Base-by-base conservation (phyloP, 1,140 invertebrate genomes). In the Homalodisca vitripennis region DNA sequence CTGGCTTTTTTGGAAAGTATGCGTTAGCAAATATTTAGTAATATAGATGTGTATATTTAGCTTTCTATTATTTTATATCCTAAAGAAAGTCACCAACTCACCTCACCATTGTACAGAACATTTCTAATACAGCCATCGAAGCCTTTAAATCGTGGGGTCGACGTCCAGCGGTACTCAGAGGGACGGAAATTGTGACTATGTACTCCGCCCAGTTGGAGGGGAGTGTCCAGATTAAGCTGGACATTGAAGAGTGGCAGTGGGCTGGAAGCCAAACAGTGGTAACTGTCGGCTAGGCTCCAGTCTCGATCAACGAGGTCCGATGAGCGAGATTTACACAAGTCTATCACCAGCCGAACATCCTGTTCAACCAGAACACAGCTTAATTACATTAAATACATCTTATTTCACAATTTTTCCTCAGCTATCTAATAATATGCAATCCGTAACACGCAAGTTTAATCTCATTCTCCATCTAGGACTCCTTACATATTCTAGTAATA, bases 61-160 rank as follows among this genome's bases (percentile, higher is more conserved):
- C n/a, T n/a, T n/a, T n/a, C n/a, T n/a, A n/a, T n/a, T n/a, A n/a
- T n/a, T n/a, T n/a, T n/a, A n/a, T n/a, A n/a, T n/a, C n/a, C n/a
- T n/a, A n/a, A n/a, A n/a, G n/a, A n/a, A n/a, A n/a, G n/a, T n/a
- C n/a, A n/a, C n/a, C n/a, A n/a, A n/a, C 34, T 41, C 34, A 88
- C 85, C 77, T 85, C 81, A 71, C 87, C 88, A 75, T 91, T 89
- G 75, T 89, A 88, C 41, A 87, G 79, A 1, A 98, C 81, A 78
- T 98, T 97, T 69, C 92, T 86, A 29, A 98, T 93, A 79, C 97
- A 98, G 6, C 97, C 97, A 76, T 94, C 91, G 78, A 98, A 98
- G 12, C 88, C 91, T 80, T 92, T 92, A 10, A 88, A 91, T 41
- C 88, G 86, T 3, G 93, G 93, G 84, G 94, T 91, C 73, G 89